A percentile compares a stretch with the other conserved stretches of the same genome.
Evolutionary conservation across 2,888 invertebrate genomes (phyloP).

Genomic region (Ophion slaviceki): DNA sequence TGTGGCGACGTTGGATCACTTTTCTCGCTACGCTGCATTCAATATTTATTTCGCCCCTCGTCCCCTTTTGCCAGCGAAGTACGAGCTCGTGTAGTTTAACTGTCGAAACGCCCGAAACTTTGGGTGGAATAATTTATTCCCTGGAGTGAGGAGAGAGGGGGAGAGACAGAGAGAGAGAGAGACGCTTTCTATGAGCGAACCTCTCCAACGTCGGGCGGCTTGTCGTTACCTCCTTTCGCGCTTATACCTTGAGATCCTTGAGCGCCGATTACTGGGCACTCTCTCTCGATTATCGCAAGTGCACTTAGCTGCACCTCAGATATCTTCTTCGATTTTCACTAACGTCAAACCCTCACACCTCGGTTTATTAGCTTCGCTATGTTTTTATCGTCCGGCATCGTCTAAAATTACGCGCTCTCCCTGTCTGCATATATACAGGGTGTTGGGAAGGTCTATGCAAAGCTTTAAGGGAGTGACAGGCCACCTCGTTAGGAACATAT

Average conservation of each 20-base stretch:
- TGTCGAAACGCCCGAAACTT: conserved; percentile 34
- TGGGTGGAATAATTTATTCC: conserved; percentile 32
- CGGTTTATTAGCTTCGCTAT: conserved; percentile 21
- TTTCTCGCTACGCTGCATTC: not conserved
- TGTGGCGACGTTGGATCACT: not conserved
- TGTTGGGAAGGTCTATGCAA: too few species aligned
- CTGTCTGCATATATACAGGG: not conserved
- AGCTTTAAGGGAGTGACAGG: too few species aligned
- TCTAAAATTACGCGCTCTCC: not conserved
- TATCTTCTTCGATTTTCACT: conserved; percentile 45
- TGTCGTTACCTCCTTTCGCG: conserved; percentile 11
- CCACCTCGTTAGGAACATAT: too few species aligned
- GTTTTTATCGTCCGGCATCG: not conserved
- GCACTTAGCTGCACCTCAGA: conserved; percentile 44
- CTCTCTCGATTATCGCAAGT: conserved; percentile 50
- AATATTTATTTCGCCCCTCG: conserved; percentile 20
- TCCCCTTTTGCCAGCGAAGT: not conserved
- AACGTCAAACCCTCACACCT: conserved; percentile 36
- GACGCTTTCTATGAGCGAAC: not conserved
- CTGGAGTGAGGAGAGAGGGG: not conserved
- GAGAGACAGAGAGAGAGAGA: not conserved
- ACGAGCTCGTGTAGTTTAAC: conserved; percentile 6
- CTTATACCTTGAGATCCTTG: conserved; percentile 12
- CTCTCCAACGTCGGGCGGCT: conserved; percentile 16
- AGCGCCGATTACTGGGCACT: conserved; percentile 29